These are phyloP conservation scores for Plemyria rubiginata DNA, from an alignment of 2,888 invertebrate genomes.

Conservation along the genomic window DNA sequence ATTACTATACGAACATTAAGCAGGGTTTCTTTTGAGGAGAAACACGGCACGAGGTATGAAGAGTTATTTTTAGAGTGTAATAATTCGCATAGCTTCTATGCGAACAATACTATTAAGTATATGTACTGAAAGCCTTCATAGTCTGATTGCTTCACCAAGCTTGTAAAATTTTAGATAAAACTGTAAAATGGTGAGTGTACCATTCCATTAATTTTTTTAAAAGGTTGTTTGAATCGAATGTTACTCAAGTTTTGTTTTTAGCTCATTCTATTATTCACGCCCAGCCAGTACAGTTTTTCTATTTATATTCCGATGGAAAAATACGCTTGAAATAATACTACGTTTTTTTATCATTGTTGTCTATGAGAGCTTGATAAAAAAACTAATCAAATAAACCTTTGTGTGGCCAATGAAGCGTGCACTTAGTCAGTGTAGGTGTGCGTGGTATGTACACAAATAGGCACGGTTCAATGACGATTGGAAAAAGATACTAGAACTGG, in stretches of 20 bases:
- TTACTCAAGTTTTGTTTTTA: conserved; percentile 15
- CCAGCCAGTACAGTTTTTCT: conserved; percentile 2
- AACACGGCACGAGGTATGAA: conserved; percentile 1
- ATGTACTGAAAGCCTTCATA: no score
- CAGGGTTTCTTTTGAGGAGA: conserved; percentile 27
- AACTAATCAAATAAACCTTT: conserved; percentile 28
- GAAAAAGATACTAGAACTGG: not conserved
- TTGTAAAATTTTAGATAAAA: no score
- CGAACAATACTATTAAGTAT: no score
- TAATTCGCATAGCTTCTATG: no score
- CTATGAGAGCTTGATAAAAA: conserved; percentile 27
- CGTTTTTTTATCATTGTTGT: conserved; percentile 19
- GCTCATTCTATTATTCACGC: conserved; percentile 13
- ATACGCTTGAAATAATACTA: conserved; percentile 27
- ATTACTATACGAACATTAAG: conserved; percentile 38
- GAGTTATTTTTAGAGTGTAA: not conserved
- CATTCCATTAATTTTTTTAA: no score
- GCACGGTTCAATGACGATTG: conserved; percentile 1
- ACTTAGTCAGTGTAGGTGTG: conserved; percentile 7
- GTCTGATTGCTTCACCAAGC: no score
- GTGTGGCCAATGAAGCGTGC: conserved; percentile 28
- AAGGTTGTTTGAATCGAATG: conserved; percentile 1
- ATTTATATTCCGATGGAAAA: conserved; percentile 25
- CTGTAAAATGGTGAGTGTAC: no score
- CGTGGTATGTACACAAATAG: conserved; percentile 6